These are phyloP conservation scores for Cinara cedri DNA, from an alignment of 2,888 invertebrate species.

Conservation along the genomic window DNA sequence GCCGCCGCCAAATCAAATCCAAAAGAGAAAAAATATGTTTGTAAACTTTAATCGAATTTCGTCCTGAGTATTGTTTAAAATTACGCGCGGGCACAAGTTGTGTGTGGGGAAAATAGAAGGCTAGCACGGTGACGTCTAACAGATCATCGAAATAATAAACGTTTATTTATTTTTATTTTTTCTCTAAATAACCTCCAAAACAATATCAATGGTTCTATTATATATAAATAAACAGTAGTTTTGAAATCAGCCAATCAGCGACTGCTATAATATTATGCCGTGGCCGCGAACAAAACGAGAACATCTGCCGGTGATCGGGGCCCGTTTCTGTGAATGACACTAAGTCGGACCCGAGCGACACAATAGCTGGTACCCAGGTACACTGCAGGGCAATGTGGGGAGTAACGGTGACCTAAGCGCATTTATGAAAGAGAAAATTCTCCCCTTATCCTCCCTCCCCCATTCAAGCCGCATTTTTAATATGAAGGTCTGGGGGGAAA, in stretches of 20 bases:
- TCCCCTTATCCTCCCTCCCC: slow-evolving; percentile 24
- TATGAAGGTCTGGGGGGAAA: slow-evolving; percentile 27
- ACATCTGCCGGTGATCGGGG: slow-evolving; percentile 55
- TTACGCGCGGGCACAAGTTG: background rate
- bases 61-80: too few relatives aligned
- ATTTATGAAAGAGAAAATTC: slow-evolving; percentile 34
- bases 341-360: slow-evolving; percentile 48
- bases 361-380: slow-evolving; percentile 48
- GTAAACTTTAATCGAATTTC: background rate
- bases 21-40: background rate
- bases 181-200: slow-evolving; percentile 37
- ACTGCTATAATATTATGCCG: background rate
- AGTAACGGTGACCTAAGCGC: slow-evolving; percentile 30
- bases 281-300: slow-evolving; percentile 44
- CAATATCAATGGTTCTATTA: slow-evolving; percentile 34
- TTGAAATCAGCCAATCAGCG: slow-evolving; percentile 41
- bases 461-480: slow-evolving; percentile 29
- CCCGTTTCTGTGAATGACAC: slow-evolving; percentile 53
- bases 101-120: too few relatives aligned
- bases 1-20: too few relatives aligned
- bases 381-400: background rate
- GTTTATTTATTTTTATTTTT: background rate
- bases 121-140: too few relatives aligned
- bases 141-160: slow-evolving; percentile 15
- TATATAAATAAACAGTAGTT: slow-evolving; percentile 39